Evolutionary conservation across 2,888 invertebrate species (phyloP), one percentile per base, ranked within the genome.

Genomic region (Apotomis betuletana): DNA sequence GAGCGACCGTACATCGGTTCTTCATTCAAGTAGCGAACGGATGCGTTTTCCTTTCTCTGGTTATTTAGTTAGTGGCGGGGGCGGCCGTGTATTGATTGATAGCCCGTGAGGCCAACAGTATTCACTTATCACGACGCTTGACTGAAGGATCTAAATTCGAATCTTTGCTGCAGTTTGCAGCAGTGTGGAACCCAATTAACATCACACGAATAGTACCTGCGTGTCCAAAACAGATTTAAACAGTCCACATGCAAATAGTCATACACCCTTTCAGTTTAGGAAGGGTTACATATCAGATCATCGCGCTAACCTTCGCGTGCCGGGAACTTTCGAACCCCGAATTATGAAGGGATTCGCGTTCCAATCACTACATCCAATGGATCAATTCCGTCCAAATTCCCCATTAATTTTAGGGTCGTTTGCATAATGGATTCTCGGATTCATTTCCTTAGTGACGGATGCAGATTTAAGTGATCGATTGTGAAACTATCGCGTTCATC

Each of bases 71-170:
- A 83, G 83, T 74, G 77, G 77, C 74, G 78, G 79, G 79, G 76
- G 77, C 77, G 77, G 81, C 78, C 77, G 75, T 78, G 83, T 88
- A 88, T 88, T 88, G 88, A 88, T 87, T 88, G 86, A 88, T 85
- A 80, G 81, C 75, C 81, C 85, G 84, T 84, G 81, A 82, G 77
- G 75, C 79, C 73, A 58, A 15, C 63, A 12, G 38, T 62, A 55
- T 41, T 49, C 69, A 57, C 62, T 67, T 38, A 69, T 63, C 69
- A 62, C 51, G 69, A 57, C 62, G 62, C 44, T 44, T 55, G 68
- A 61, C 46, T 67, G 67, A 59, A 67, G 10, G 58, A 67, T 58
- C 67, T 67, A 67, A 67, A 67, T 59, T 67, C 57, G 59, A 59
- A 67, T 67, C 67, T 67, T 49, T 59, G 51, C 49, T 67, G 67